Evolutionary conservation across 2,888 invertebrate species (phyloP).

Genomic region (Xanthia togata): DNA sequence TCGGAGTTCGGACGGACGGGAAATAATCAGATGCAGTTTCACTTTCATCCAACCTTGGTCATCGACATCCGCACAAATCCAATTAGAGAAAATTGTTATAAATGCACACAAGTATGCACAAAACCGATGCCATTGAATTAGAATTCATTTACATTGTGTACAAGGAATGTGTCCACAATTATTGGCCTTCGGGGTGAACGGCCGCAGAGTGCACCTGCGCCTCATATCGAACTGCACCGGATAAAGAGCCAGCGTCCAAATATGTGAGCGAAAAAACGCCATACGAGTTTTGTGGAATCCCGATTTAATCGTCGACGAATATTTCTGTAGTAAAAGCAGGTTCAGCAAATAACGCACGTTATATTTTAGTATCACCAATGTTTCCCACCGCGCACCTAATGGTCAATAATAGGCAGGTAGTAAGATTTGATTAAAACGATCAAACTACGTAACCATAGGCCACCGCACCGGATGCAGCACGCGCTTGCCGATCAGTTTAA

Average conservation of each 20-base stretch:
- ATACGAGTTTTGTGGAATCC: slow-evolving; percentile 75
- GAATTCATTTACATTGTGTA: slow-evolving; percentile 63
- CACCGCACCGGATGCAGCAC: slow-evolving; percentile 65
- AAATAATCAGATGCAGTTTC: slow-evolving; percentile 79
- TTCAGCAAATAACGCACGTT: slow-evolving; percentile 1
- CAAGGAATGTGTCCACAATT: slow-evolving; percentile 73
- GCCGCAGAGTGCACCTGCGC: slow-evolving; percentile 84
- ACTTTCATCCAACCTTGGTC: slow-evolving; percentile 84
- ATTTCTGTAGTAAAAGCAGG: slow-evolving; percentile 51
- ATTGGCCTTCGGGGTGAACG: slow-evolving; percentile 82
- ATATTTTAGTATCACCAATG: slow-evolving; percentile 16
- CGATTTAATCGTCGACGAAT: slow-evolving; percentile 52
- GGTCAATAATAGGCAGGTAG: slow-evolving; percentile 23
- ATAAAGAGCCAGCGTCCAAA: slow-evolving; percentile 79
- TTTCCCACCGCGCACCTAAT: neutral
- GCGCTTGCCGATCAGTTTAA: slow-evolving; percentile 58
- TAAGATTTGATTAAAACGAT: slow-evolving; percentile 50
- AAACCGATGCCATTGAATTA: slow-evolving; percentile 37
- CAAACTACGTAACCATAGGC: slow-evolving; percentile 53
- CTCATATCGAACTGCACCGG: slow-evolving; percentile 73
- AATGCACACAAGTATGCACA: slow-evolving; percentile 58
- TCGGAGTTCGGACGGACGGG: slow-evolving; percentile 72
- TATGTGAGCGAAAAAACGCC: slow-evolving; percentile 81
- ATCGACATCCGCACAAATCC: slow-evolving; percentile 75
- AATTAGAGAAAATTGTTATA: slow-evolving; percentile 71